Conservation (phyloP, 2,113 vertebrate species). For the Anser brachyrhynchus region DNA sequence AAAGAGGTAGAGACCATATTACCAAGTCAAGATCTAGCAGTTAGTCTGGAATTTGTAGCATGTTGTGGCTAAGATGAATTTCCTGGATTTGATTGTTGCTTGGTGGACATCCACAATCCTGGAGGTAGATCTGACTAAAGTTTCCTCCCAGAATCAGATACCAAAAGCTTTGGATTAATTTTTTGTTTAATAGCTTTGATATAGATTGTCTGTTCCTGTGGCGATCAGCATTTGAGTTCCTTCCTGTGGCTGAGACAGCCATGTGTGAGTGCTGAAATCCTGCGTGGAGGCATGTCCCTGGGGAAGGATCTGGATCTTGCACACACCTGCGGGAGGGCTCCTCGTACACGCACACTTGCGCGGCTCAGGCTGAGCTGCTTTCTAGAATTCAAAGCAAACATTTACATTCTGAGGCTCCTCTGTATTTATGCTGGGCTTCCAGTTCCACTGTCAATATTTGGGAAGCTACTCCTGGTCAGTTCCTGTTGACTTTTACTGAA, state of each 20-base stretch:
- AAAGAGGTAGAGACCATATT: neutral
- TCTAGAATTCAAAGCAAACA: conserved; percentile 36
- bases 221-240: neutral
- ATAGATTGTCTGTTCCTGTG: neutral
- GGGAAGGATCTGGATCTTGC: neutral
- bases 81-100: conserved; percentile 22
- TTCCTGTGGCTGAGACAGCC: neutral
- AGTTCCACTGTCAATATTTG: conserved; percentile 44
- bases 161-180: neutral
- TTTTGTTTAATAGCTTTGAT: conserved; percentile 9
- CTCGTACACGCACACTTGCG: neutral
- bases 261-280: neutral
- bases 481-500: conserved; percentile 63
- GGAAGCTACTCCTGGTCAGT: conserved; percentile 44
- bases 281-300: neutral
- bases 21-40: neutral
- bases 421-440: conserved; percentile 49
- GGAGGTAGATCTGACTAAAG: neutral
- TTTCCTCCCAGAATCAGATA: neutral
- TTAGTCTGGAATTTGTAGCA: neutral
- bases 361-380: neutral
- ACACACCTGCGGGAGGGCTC: conserved; percentile 2
- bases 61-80: neutral
- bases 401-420: conserved; percentile 67
- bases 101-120: neutral